Percentiles rank a stretch among this genome's conserved stretches.
Conservation (phyloP, 2,888 invertebrate species). For the Steinernema carpocapsae region DNA sequence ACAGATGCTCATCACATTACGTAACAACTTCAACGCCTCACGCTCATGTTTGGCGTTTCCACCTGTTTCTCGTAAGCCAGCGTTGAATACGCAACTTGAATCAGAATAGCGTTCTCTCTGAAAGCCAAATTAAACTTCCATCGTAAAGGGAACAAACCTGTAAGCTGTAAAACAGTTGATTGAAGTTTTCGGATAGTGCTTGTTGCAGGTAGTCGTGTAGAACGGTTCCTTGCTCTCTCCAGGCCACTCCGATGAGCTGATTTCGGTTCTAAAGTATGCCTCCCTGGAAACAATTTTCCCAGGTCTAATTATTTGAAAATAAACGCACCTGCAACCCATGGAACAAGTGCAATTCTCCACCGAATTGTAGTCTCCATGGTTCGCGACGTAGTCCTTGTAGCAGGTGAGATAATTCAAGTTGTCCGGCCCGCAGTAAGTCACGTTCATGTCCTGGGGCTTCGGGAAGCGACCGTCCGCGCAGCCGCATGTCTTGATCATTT, state of each 20-base stretch:
- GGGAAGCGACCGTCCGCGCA: slow-evolving; percentile 56
- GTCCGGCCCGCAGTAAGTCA: slow-evolving; percentile 34
- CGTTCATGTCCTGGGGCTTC: neutral
- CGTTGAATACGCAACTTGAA: slow-evolving; percentile 40
- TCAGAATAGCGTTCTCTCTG: slow-evolving; percentile 43
- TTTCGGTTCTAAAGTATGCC: slow-evolving; percentile 15
- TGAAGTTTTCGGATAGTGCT: slow-evolving; percentile 38
- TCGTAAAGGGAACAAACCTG: slow-evolving; percentile 19
- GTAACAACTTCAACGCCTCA: neutral
- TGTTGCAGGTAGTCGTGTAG: slow-evolving; percentile 37
- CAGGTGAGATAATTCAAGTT: slow-evolving; percentile 37
- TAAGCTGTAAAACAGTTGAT: slow-evolving; percentile 45
- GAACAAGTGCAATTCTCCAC: slow-evolving; percentile 43
- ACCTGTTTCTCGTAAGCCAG: slow-evolving; percentile 37
- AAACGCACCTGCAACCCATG: slow-evolving; percentile 45
- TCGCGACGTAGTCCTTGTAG: slow-evolving; percentile 40
- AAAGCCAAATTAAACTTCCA: neutral
- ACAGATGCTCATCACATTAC: neutral
- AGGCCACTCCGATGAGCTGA: slow-evolving; percentile 40
- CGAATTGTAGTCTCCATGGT: slow-evolving; percentile 42
- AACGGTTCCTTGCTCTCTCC: slow-evolving; percentile 36
- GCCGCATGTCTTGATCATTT: slow-evolving; percentile 53
- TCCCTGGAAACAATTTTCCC: slow-evolving; percentile 36
- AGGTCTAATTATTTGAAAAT: neutral
- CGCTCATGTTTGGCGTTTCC: slow-evolving; percentile 41